Base-by-base conservation (phyloP, 2,797 vertebrate species). In the Crenuchus spilurus region DNA sequence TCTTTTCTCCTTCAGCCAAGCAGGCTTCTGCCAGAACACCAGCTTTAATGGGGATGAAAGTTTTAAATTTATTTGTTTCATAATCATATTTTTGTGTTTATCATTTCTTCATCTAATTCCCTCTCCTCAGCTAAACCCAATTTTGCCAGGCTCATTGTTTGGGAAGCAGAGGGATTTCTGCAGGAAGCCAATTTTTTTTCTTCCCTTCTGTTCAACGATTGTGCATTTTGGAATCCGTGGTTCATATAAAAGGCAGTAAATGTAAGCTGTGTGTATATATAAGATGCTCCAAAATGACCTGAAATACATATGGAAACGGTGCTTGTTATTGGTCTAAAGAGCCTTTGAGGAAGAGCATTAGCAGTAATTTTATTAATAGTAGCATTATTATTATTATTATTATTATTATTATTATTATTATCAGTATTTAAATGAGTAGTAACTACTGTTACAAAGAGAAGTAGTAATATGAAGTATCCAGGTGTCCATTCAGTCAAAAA, bases 41-140 rank as follows among this genome's bases (percentile, higher is more conserved):
- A 81, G 86, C 76, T 80, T 76, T 78, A 65, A 57, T 72, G 42
- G 26, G 62, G 75, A 82, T 66, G 72, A 84, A 84, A 83, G 77
- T 85, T 88, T 75, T 61, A 84, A 84, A 83, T 75, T 42, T 76
- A 74, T 87, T 88, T 66, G 83, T 85, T 84, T 85, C 74, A 82
- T 88, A 80, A 88, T 90, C 81, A 73, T 28, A 79, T 89, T 88
- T 85, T 82, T 82, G 79, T 58, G 39, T 79, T 84, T 69, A 70
- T 74, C 63, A 54, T 78, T 79, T 82, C 77, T 76, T 68, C 30
- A 86, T 87, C 84, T 85, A 83, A 88, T 88, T 88, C 85, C 80
- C 82, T 86, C 70, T 55, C 55, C 73, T 79, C 65, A 67, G 80
- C 61, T 48, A 80, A 88, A 88, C 91, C 85, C 78, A 87, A 80